These are phyloP conservation scores for Theretra japonica DNA, from an alignment of 2,888 invertebrate species.

Conservation along the genomic window DNA sequence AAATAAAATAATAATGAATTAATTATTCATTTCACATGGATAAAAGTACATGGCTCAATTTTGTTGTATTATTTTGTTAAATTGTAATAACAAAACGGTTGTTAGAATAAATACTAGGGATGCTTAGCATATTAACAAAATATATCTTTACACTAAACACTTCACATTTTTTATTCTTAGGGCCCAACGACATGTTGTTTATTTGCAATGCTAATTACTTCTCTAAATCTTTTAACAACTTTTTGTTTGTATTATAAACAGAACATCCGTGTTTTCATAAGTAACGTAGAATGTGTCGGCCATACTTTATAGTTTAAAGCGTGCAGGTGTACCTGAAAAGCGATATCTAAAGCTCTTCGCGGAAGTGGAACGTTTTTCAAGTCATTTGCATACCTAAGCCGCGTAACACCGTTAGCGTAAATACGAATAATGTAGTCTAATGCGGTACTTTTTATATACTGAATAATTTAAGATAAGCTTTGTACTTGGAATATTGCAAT, in stretches of 20 bases:
- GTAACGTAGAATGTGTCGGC: not conserved
- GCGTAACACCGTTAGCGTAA: slow-evolving; percentile 21
- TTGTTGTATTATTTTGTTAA: too few relatives aligned
- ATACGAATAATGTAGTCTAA: slow-evolving; percentile 12
- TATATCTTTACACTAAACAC: too few relatives aligned
- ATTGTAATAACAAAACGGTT: too few relatives aligned
- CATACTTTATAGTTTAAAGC: not conserved
- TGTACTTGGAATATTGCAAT: slow-evolving; percentile 5
- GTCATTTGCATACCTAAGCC: slow-evolving; percentile 60
- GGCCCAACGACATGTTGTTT: too few relatives aligned
- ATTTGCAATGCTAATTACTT: not conserved
- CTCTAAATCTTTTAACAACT: not conserved
- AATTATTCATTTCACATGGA: too few relatives aligned
- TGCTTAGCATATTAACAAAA: too few relatives aligned
- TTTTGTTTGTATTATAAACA: not conserved
- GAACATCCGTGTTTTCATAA: not conserved
- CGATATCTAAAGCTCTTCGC: slow-evolving; percentile 38
- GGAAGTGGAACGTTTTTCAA: slow-evolving; percentile 57
- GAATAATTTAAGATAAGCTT: slow-evolving; percentile 1
- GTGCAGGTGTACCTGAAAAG: slow-evolving; percentile 26
- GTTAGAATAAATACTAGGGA: too few relatives aligned
- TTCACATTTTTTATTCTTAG: too few relatives aligned
- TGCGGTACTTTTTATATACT: not conserved
- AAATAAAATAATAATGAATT: too few relatives aligned
- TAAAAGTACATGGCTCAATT: too few relatives aligned